Evolutionary conservation across 2,797 vertebrate genomes (phyloP).

Genomic region (Pseudochromis fuscus): DNA sequence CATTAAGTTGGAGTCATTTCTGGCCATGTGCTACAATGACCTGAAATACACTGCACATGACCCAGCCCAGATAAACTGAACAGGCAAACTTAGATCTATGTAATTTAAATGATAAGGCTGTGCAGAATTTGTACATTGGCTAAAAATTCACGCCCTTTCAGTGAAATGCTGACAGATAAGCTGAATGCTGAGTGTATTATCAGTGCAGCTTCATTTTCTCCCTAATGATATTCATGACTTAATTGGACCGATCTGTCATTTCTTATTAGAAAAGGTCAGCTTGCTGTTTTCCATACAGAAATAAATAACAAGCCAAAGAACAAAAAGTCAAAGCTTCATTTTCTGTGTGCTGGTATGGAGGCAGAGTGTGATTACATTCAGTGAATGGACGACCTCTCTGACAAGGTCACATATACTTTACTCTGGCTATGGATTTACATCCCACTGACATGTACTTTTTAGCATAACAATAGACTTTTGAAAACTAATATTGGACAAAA

Average conservation of each 20-base stretch:
- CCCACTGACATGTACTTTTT: background rate
- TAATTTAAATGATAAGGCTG: background rate
- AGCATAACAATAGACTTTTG: background rate
- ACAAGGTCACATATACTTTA: too few species aligned
- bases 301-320: background rate
- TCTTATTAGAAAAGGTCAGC: background rate
- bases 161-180: background rate
- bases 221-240: background rate
- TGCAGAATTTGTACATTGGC: background rate
- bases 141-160: background rate
- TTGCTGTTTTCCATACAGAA: background rate
- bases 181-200: background rate
- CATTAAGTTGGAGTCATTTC: constrained; percentile 9
- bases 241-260: background rate
- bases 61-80: background rate
- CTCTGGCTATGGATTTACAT: background rate
- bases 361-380: too few species aligned
- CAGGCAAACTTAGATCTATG: background rate
- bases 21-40: constrained; percentile 8
- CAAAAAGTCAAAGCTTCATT: too few species aligned
- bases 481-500: background rate
- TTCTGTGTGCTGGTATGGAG: too few species aligned
- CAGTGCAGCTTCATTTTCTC: background rate
- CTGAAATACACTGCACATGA: constrained; percentile 5
- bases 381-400: too few species aligned